A percentile compares a stretch with the other conserved stretches of the same genome.
Evolutionary conservation across 2,113 vertebrate genomes (phyloP).

Genomic region (Dasyurus viverrinus): DNA sequence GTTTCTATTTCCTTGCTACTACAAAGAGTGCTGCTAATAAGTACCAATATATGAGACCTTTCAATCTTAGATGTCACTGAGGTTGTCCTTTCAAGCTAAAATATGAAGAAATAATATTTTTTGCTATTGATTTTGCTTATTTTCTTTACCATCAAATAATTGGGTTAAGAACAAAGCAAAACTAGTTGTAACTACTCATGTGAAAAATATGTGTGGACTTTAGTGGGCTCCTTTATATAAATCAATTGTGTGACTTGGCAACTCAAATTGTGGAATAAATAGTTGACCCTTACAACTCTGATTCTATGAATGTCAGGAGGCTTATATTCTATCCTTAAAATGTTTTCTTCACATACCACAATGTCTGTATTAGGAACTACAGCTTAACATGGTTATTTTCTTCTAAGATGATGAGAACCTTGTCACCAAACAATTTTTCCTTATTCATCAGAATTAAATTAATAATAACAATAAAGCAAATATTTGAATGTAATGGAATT

Average conservation of each 20-base stretch:
- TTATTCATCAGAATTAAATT: conserved; percentile 9
- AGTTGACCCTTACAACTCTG: neutral
- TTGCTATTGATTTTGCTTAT: neutral
- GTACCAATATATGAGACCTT: neutral
- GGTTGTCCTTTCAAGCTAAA: neutral
- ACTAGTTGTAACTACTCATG: neutral
- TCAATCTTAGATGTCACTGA: neutral
- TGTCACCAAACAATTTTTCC: neutral
- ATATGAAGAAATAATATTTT: neutral
- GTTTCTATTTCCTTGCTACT: neutral
- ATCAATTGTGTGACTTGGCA: neutral
- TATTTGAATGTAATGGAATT: neutral
- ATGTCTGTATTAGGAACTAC: neutral
- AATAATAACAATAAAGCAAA: neutral
- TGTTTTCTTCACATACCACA: neutral
- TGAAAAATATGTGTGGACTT: neutral
- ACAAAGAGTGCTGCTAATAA: neutral
- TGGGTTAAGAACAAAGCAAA: neutral
- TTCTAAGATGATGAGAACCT: neutral
- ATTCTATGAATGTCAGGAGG: neutral
- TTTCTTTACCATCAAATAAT: neutral
- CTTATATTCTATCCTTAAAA: neutral
- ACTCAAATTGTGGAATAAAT: no score
- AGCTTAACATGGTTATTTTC: neutral
- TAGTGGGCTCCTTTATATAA: neutral